Evolutionary conservation across 2,888 invertebrate species (phyloP), one percentile per base, ranked within the genome.

Genomic region (Eupithecia dodoneata): DNA sequence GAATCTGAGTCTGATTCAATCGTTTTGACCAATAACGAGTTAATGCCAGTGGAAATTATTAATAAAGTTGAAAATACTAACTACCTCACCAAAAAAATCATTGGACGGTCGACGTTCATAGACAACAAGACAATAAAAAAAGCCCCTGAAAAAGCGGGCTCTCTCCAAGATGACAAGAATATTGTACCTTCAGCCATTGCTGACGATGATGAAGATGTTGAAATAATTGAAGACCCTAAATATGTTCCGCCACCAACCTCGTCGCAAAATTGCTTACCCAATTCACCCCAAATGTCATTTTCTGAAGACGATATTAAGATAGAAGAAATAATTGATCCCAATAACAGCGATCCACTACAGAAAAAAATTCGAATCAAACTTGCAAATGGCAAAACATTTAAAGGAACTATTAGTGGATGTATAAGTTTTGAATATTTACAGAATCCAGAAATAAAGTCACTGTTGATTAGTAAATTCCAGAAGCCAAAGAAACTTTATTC

Each of bases 331-430:
- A 83, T 87, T 15, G 74, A 41, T 76, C 69, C 74, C 49, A 74
- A 80, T 6, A 85, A 70, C 44, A 30, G 3, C 47, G 66, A 89
- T 75, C 87, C 90, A 15, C 69, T 80, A 10, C 90, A 87, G 78
- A 89, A 87, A 81, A 83, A 76, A 69, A 86, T 94, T 42, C 85
- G 91, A 63, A 87, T 94, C 12, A 88, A 84, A 75, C 82, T 94
- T 73, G 88, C 92, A 6, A 90, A 90, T 83, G 92, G 92, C 2
- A 91, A 87, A 82, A 77, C 82, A 63, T 92, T 90, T 74, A 93
- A 88, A 87, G 93, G 91, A 10, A 92, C 92, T 0, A 87, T 94
- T 12, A 86, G 84, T 73, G 92, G 93, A 41, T 79, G 88, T 71
- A 81, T 90, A 5, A 85, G 90, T 75, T 83, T 90, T 67, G 88